These are phyloP conservation scores for Plutomurus gul DNA, from an alignment of 1,140 invertebrate species.

Conservation along the genomic window DNA sequence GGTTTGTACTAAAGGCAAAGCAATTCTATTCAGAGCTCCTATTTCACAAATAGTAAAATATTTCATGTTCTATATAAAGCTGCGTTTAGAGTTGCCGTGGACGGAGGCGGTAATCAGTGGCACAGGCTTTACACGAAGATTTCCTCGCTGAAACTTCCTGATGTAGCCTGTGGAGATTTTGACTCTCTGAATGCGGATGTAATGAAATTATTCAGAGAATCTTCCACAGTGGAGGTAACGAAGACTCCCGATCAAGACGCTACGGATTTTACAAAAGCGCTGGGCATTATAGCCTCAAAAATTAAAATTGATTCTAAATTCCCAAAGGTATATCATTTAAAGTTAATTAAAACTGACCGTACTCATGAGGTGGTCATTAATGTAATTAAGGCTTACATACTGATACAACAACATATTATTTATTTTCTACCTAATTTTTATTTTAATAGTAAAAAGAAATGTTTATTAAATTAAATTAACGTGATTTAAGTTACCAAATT, in stretches of 20 bases:
- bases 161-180: constrained; percentile 38
- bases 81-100: neutral
- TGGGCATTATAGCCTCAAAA: neutral
- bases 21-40: too few species aligned
- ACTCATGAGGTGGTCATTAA: too few species aligned
- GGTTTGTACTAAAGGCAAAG: too few species aligned
- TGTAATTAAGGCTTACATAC: too few species aligned
- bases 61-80: neutral
- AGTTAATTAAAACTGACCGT: neutral
- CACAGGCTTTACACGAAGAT: neutral
- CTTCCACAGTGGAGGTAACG: neutral
- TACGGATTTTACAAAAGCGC: constrained; percentile 45
- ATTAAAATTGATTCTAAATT: neutral
- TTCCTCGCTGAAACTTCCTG: neutral
- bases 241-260: constrained; percentile 40
- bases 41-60: neutral
- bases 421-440: too few species aligned
- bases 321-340: neutral
- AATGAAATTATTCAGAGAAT: neutral
- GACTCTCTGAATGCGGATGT: constrained; percentile 19
- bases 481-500: too few species aligned
- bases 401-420: too few species aligned
- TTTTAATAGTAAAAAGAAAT: too few species aligned
- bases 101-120: constrained; percentile 35
- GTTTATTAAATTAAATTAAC: too few species aligned